Evolutionary conservation across 35 echinoderm and acorn worm species (phyloP).

Genomic region (Chiridota heheva): DNA sequence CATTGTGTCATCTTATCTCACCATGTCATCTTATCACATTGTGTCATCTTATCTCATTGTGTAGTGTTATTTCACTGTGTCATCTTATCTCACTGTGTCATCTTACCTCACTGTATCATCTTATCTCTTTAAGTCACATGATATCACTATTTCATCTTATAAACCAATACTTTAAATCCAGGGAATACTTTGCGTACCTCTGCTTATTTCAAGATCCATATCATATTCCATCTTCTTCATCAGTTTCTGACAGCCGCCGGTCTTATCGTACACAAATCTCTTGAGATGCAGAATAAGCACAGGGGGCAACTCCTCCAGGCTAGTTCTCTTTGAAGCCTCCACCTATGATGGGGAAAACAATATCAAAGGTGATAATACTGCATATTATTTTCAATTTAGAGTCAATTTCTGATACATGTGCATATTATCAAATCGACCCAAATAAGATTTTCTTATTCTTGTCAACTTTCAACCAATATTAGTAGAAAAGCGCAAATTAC

Average conservation of each 20-base stretch:
- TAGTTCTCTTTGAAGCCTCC: conserved; percentile 90
- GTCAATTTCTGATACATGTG: no score
- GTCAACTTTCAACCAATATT: no score
- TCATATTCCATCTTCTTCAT: conserved; percentile 96
- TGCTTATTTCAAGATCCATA: conserved; percentile 88
- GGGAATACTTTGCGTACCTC: conserved; percentile 62
- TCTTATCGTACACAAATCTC: conserved; percentile 93
- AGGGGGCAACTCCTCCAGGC: conserved; percentile 82
- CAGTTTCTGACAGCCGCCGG: conserved; percentile 94
- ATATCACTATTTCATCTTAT: neutral
- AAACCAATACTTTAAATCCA: neutral
- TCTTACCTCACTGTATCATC: neutral
- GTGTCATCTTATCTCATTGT: no score
- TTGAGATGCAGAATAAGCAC: conserved; percentile 92
- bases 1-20: no score
- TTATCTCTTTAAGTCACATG: neutral
- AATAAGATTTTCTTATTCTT: no score
- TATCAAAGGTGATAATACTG: neutral
- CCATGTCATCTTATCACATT: no score
- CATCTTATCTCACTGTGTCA: no score
- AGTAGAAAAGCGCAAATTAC: no score
- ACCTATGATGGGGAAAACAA: conserved; percentile 44
- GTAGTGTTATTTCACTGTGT: neutral
- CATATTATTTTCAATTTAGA: no score
- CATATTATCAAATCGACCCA: no score